Conservation (phyloP, 2,797 vertebrate species). For the Columba guinea region DNA sequence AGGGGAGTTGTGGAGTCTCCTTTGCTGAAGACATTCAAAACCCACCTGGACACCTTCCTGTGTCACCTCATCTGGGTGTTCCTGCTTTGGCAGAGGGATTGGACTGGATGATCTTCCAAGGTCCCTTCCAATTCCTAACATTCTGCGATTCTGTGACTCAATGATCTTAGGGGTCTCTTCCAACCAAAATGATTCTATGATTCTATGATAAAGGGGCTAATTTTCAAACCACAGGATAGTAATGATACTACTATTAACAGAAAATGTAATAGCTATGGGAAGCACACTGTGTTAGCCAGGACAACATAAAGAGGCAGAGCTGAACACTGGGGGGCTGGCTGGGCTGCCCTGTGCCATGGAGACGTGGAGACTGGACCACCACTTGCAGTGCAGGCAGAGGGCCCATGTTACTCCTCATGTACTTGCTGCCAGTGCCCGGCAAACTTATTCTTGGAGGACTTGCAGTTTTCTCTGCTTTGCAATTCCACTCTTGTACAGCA, state of each 20-base stretch:
- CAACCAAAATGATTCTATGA: too few species aligned
- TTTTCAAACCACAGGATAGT: neutral
- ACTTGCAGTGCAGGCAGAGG: neutral
- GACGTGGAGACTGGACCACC: accelerated
- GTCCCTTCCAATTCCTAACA: too few species aligned
- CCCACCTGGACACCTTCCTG: too few species aligned
- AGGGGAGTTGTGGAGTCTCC: too few species aligned
- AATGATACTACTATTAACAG: neutral
- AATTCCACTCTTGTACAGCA: neutral
- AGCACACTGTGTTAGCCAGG: neutral
- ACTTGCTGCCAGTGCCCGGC: neutral
- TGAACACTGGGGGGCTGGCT: accelerated
- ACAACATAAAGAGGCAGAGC: accelerated
- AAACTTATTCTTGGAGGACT: neutral
- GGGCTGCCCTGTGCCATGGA: neutral
- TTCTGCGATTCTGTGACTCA: too few species aligned
- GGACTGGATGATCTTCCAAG: too few species aligned
- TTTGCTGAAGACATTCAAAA: too few species aligned
- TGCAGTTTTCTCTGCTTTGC: neutral
- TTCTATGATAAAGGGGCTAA: neutral
- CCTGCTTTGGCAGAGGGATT: too few species aligned
- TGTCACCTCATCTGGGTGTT: too few species aligned
- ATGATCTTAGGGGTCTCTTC: too few species aligned
- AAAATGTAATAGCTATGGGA: neutral
- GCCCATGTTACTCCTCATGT: accelerated